Evolutionary conservation across 30 jellyfish, hydroid and myxozoan genomes (phyloP).

Genomic region (Cassiopea xamachana): DNA sequence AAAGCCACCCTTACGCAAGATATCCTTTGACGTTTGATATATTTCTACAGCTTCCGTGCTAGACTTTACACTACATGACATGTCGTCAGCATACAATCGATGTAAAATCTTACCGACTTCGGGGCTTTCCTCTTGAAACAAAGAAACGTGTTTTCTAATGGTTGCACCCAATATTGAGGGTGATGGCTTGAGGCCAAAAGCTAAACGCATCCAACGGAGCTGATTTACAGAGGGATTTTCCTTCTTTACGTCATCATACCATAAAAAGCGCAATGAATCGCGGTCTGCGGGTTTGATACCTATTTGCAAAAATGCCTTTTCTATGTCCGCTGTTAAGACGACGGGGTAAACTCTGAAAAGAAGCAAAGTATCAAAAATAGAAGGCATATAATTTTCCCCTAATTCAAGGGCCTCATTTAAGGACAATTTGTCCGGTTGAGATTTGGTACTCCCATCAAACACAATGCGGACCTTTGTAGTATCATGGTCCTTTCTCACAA

Average conservation of each 20-base stretch:
- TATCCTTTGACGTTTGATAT: background rate
- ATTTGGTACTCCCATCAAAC: slow-evolving; percentile 57
- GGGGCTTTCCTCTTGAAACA: slow-evolving; percentile 27
- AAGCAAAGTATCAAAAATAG: slow-evolving; percentile 26
- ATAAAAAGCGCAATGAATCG: slow-evolving; percentile 28
- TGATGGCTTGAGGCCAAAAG: slow-evolving; percentile 27
- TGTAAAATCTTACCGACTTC: background rate
- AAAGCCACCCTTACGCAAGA: slow-evolving; percentile 27
- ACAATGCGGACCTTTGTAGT: slow-evolving; percentile 60
- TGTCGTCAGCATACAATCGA: slow-evolving; percentile 40
- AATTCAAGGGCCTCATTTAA: slow-evolving; percentile 40
- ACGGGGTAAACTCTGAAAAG: slow-evolving; percentile 28
- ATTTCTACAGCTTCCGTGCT: slow-evolving; percentile 4
- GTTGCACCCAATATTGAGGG: slow-evolving; percentile 61
- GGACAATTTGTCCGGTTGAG: slow-evolving; percentile 13
- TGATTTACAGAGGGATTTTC: slow-evolving; percentile 34
- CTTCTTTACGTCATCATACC: slow-evolving; percentile 41
- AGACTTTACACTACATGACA: slow-evolving; percentile 6
- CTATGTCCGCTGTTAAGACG: slow-evolving; percentile 52
- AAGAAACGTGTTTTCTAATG: slow-evolving; percentile 24
- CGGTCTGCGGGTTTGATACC: slow-evolving; percentile 30
- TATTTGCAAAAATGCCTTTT: slow-evolving; percentile 53
- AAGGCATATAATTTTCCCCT: slow-evolving; percentile 30
- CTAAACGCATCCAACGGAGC: slow-evolving; percentile 18
- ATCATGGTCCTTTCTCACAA: slow-evolving; percentile 34